Base-by-base conservation (phyloP, 1,140 invertebrate species). In the Pseudomyrmex flavicornis region DNA sequence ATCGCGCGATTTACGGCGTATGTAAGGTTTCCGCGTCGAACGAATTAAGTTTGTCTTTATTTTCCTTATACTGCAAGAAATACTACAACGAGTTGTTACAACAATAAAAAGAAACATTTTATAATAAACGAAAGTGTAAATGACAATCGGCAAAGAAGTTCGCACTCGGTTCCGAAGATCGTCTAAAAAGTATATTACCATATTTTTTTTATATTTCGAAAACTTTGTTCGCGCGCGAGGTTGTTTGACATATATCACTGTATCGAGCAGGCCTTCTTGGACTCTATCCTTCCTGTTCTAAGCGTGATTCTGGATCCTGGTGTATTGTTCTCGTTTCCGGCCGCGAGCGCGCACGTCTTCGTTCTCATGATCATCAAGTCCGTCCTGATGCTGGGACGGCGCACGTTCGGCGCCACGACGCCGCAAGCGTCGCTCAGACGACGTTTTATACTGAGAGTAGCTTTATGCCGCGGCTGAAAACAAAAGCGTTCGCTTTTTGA, bases 331-430 rank as follows among this genome's bases (percentile, higher is more conserved):
- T 93, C 92, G 54, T 90, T 91, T 52, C 95, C 95, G 75, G 96
- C 96, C 8, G 95, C 96, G 91, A 96, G 95, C 80, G 95, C 96
- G 94, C 96, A 96, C 59, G 96, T 97, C 93, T 97, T 97, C 75
- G 97, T 97, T 91, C 97, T 96, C 95, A 98, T 97, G 75, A 97
- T 97, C 95, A 98, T 96, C 62, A 98, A 95, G 92, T 98, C 97
- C 5, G 97, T 98, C 68, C 97, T 95, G 79, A 98, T 97, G 92
- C 97, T 97, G 7, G 97, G 97, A 61, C 97, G 94, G 54, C 97
- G 94, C 1, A 97, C 97, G 91, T 98, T 98, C 5, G 97, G 97
- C 5, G 97, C 97, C 3, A 98, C 97, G 5, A 97, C 97, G 9
- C 97, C 97, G 91, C 97, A 98, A 17, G 97, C 97, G 91, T 98